phyloP scores from a whole-genome alignment of 2,888 invertebrate genomes.

The Heliconius sara region DNA sequence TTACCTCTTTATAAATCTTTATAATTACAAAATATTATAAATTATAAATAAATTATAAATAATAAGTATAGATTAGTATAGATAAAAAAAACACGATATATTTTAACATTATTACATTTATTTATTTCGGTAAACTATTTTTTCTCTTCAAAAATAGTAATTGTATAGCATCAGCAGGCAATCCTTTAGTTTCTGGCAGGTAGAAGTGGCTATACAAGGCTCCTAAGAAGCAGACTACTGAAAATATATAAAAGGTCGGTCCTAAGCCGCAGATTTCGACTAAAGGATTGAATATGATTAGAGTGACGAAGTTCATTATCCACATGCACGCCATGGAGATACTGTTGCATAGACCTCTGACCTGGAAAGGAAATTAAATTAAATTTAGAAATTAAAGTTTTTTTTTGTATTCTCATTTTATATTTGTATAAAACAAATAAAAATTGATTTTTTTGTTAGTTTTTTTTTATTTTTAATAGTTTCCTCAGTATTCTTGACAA shows the following conservation, averaged over 20 bases:
- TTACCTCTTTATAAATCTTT: no score
- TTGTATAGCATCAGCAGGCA: conserved; percentile 71
- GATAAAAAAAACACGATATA: neutral
- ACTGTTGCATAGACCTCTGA: conserved; percentile 68
- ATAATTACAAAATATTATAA: no score
- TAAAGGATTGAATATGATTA: conserved; percentile 69
- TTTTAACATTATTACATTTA: neutral
- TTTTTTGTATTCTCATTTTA: no score
- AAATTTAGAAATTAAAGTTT: no score
- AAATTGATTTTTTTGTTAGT: no score
- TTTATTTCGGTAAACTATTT: conserved; percentile 40
- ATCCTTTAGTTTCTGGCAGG: conserved; percentile 78
- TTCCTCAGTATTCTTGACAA: no score
- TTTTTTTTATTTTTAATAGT: no score
- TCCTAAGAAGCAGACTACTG: conserved; percentile 64
- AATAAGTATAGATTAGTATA: no score
- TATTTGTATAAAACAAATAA: no score
- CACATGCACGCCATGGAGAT: conserved; percentile 65
- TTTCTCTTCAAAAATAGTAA: conserved; percentile 59
- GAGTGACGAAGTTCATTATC: conserved; percentile 68
- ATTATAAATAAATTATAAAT: no score
- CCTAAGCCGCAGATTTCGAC: conserved; percentile 66
- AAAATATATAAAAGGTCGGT: conserved; percentile 71
- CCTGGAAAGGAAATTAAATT: conserved; percentile 54
- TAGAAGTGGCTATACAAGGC: conserved; percentile 65